These are phyloP conservation scores for Catharus ustulatus DNA, from an alignment of 2,797 vertebrate genomes.

Conservation along the genomic window DNA sequence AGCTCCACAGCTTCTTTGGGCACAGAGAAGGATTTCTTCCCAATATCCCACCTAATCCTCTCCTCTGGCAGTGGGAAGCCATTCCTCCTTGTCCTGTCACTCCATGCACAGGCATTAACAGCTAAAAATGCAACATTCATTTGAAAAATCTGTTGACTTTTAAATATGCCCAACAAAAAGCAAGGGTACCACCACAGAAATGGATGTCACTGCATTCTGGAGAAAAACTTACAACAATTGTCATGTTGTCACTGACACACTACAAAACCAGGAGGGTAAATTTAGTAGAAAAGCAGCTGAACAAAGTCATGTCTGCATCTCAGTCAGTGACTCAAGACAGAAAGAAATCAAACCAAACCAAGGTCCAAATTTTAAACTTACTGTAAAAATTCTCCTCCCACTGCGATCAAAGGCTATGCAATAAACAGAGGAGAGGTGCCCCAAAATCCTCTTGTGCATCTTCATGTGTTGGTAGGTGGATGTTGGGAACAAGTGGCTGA, in stretches of 20 bases:
- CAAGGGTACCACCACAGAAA: background rate
- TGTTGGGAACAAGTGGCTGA: conserved; percentile 87
- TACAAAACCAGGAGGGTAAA: background rate
- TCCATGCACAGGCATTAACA: background rate
- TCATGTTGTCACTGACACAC: background rate
- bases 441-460: conserved; percentile 96
- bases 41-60: background rate
- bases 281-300: background rate
- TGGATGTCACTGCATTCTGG: background rate
- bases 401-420: conserved; percentile 96
- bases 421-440: conserved; percentile 98
- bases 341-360: background rate
- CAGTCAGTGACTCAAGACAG: background rate
- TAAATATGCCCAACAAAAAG: background rate
- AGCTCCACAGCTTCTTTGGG: background rate
- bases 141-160: background rate
- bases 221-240: background rate
- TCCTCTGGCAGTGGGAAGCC: background rate
- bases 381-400: conserved; percentile 94
- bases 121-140: background rate
- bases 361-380: conserved; percentile 64
- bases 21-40: background rate
- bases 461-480: conserved; percentile 96
- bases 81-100: background rate
- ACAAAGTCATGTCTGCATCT: background rate